Conservation (phyloP, 37 sponge, comb jelly and placozoan species). For the Aplysina aerophoba region DNA sequence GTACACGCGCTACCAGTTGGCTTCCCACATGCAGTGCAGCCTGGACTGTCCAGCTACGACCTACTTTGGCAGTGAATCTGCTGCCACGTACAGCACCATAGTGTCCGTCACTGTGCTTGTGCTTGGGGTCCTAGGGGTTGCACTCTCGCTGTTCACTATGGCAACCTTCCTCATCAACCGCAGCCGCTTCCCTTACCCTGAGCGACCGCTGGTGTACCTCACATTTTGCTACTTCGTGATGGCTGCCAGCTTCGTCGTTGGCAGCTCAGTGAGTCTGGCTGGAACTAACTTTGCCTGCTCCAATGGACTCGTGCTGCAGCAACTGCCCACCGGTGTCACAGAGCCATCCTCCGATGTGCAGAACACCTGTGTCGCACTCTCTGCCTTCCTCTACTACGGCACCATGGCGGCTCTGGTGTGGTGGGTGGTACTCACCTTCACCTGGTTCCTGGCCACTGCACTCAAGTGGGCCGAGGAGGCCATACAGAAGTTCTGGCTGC, state of each 20-base stretch:
- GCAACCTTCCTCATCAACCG: constrained; percentile 91
- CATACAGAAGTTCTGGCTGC: constrained; percentile 71
- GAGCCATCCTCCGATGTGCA: constrained; percentile 40
- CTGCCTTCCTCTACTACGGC: constrained; percentile 75
- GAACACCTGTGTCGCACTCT: constrained; percentile 72
- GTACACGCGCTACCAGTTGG: background rate
- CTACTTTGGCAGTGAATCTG: background rate
- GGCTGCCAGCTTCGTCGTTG: constrained; percentile 77
- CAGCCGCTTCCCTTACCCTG: constrained; percentile 87
- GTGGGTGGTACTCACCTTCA: constrained; percentile 93
- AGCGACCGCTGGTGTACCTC: constrained; percentile 88
- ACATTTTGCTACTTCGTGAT: constrained; percentile 80
- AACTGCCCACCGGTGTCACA: constrained; percentile 45
- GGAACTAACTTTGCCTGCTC: constrained; percentile 59
- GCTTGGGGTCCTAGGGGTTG: constrained; percentile 61
- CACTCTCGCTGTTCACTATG: constrained; percentile 83
- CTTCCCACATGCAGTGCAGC: background rate
- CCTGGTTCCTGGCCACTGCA: constrained; percentile 93
- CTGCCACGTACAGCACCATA: constrained; percentile 15
- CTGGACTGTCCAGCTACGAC: background rate
- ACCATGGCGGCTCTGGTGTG: constrained; percentile 80
- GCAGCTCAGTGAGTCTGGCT: constrained; percentile 58
- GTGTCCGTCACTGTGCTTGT: constrained; percentile 62
- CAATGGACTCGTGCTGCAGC: constrained; percentile 54
- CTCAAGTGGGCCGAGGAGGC: constrained; percentile 97